phyloP scores from a whole-genome alignment of 2,888 invertebrate species.

The Griposia aprilina region DNA sequence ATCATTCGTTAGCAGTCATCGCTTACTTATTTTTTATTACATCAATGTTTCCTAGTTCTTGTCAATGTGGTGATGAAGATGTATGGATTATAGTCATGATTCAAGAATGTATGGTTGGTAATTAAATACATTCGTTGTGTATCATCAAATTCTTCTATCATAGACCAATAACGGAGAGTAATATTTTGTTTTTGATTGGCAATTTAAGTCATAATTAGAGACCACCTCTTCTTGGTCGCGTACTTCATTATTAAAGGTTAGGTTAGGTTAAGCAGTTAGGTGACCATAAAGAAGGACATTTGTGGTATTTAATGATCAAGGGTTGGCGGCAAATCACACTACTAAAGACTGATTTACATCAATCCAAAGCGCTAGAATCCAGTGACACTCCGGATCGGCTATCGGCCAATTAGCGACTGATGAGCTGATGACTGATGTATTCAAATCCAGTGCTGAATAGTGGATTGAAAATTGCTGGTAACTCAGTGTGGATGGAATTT shows the following conservation, averaged over 20 bases:
- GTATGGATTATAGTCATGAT: conserved; percentile 19
- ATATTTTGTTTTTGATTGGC: background rate
- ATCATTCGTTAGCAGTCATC: conserved; percentile 35
- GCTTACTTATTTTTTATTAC: conserved; percentile 34
- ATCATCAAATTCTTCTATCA: background rate
- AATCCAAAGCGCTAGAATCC: background rate
- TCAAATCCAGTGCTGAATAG: background rate
- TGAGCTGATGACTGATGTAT: background rate
- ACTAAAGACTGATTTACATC: background rate
- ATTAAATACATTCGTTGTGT: conserved; percentile 18
- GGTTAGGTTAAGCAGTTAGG: too few relatives aligned
- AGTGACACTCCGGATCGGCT: background rate
- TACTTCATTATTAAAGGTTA: background rate
- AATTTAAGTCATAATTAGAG: background rate
- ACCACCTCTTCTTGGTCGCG: background rate
- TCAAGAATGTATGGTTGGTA: conserved; percentile 12
- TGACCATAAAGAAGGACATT: background rate
- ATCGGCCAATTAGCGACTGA: background rate
- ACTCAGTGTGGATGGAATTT: background rate
- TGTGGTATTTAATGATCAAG: background rate
- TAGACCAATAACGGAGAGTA: background rate
- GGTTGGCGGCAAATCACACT: too few relatives aligned
- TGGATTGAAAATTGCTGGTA: background rate
- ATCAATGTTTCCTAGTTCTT: conserved; percentile 52
- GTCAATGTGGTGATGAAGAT: conserved; percentile 45